phyloP scores from a whole-genome alignment of 2,797 vertebrate genomes.

The Tapirus indicus region DNA sequence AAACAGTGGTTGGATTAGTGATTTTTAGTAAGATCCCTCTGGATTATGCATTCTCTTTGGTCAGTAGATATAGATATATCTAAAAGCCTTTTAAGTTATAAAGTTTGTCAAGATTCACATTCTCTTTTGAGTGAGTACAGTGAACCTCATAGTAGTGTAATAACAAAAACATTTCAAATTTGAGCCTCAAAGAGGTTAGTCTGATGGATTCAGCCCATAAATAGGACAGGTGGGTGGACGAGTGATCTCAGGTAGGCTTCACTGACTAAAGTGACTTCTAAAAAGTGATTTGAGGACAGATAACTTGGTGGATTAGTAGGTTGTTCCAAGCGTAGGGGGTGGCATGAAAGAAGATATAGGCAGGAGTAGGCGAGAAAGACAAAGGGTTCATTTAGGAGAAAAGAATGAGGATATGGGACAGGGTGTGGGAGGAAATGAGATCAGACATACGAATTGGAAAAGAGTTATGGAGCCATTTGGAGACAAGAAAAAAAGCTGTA shows the following conservation, averaged over 20 bases:
- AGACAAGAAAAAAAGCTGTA: slow-evolving; percentile 31
- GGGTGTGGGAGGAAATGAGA: slow-evolving; percentile 67
- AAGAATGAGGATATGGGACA: slow-evolving; percentile 61
- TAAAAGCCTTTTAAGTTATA: neutral
- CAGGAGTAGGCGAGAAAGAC: slow-evolving; percentile 63
- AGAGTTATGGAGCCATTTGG: slow-evolving; percentile 30
- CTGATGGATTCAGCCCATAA: slow-evolving; percentile 10
- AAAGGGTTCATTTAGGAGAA: slow-evolving; percentile 71
- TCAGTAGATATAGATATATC: neutral
- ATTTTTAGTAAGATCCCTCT: neutral
- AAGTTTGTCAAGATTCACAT: neutral
- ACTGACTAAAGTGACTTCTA: slow-evolving; percentile 51
- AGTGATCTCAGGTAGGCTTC: slow-evolving; percentile 35
- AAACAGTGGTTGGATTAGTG: neutral
- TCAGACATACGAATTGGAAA: slow-evolving; percentile 8
- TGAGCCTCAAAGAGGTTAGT: neutral
- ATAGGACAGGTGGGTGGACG: slow-evolving; percentile 9
- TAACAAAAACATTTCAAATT: slow-evolving; percentile 28
- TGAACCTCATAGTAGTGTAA: neutral
- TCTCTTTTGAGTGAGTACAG: slow-evolving; percentile 1
- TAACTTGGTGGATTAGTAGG: slow-evolving; percentile 35
- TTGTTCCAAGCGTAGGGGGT: slow-evolving; percentile 45
- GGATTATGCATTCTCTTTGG: neutral
- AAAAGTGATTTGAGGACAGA: slow-evolving; percentile 57
- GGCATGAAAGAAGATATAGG: slow-evolving; percentile 62